Percentiles rank a stretch among this genome's conserved stretches.
These are phyloP conservation scores for Hippopotamus amphibius DNA, from an alignment of 2,113 vertebrate genomes.

Conservation along the genomic window DNA sequence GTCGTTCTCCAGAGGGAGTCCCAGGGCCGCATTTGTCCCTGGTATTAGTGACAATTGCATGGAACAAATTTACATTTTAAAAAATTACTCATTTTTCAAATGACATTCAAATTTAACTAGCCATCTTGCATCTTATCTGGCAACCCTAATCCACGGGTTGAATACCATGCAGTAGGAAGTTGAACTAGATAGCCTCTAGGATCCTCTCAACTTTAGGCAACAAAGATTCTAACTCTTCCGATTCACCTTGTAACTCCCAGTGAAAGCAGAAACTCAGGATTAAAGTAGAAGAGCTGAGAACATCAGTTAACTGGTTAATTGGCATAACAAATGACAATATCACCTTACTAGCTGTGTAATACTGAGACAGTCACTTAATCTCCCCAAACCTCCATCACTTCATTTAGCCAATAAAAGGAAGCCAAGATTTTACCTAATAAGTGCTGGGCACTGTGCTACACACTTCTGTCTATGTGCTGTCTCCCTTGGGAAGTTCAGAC, in stretches of 20 bases:
- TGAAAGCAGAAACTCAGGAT: conserved; percentile 34
- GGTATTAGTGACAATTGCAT: not conserved
- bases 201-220: not conserved
- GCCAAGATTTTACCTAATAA: not conserved
- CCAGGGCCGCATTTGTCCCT: not conserved
- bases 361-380: not conserved
- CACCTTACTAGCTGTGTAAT: not conserved
- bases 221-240: conserved; percentile 5
- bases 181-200: not conserved
- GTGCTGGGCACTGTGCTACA: not conserved
- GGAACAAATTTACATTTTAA: not conserved
- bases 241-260: not conserved
- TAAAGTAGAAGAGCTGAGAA: conserved; percentile 1
- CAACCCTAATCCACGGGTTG: not conserved
- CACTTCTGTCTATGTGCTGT: not conserved
- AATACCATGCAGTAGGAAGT: not conserved
- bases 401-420: conserved; percentile 20
- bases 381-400: not conserved
- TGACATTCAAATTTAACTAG: conserved; percentile 2
- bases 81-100: not conserved
- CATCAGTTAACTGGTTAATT: not conserved
- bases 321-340: not conserved
- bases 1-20: not conserved
- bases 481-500: conserved; percentile 15
- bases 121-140: not conserved